Evolutionary conservation across 1,140 invertebrate genomes (phyloP), one percentile per base, ranked within the genome.

Genomic region (Hyposmocoma kahamanoa): DNA sequence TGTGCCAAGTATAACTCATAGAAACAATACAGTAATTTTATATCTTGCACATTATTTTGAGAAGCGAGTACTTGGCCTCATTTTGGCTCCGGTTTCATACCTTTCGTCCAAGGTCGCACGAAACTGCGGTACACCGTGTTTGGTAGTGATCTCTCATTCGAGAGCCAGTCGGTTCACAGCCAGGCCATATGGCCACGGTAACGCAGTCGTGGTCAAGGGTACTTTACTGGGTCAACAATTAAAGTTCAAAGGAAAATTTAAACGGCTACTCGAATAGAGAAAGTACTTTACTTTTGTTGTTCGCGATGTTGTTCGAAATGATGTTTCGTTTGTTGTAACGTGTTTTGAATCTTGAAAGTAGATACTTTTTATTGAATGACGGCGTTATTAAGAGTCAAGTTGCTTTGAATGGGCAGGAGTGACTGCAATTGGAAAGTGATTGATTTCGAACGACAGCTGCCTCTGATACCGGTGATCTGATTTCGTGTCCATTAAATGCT

Each of bases 361-460:
- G n/a, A n/a, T n/a, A n/a, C n/a, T n/a, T n/a, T n/a, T n/a, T n/a
- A n/a, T n/a, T n/a, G n/a, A n/a, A n/a, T n/a, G n/a, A n/a, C n/a
- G n/a, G n/a, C n/a, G n/a, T n/a, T n/a, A n/a, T n/a, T n/a, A n/a
- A n/a, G n/a, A n/a, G n/a, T n/a, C n/a, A n/a, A n/a, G n/a, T n/a
- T n/a, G n/a, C n/a, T n/a, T n/a, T n/a, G n/a, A n/a, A n/a, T n/a
- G n/a, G n/a, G 53, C 63, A 49, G 53, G 43, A 56, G 30, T 39
- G 45, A 53, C 47, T 41, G 55, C 52, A 50, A 68, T 73, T 73
- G 46, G 69, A 72, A 68, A 69, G 69, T 61, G 59, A 71, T 72
- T 65, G 56, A 61, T 68, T 62, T 61, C 49, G 53, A 63, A 51
- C 47, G 38, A 45, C 61, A 62, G 55, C 61, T 62, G 62, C 53